These are phyloP conservation scores for Micronycteris hirsuta DNA, from an alignment of 2,113 vertebrate species.

Conservation along the genomic window DNA sequence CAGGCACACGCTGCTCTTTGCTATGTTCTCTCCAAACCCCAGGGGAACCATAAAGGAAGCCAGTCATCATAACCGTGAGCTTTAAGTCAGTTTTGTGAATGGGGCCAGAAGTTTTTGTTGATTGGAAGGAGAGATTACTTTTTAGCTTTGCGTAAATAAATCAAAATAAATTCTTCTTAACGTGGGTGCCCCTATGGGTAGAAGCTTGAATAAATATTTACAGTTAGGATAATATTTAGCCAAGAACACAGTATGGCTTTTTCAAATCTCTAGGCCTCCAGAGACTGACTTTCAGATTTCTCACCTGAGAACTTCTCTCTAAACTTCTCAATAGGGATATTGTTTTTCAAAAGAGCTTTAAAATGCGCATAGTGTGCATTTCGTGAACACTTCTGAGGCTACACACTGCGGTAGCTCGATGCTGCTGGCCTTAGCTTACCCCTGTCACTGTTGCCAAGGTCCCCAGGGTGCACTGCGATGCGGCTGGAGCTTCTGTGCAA, in stretches of 20 bases:
- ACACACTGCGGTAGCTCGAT: background rate
- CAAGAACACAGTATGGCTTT: background rate
- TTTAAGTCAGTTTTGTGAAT: conserved; percentile 53
- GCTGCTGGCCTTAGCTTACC: background rate
- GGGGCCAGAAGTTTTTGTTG: conserved; percentile 43
- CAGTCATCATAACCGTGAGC: background rate
- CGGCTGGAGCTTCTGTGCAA: background rate
- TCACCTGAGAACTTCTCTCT: conserved; percentile 25
- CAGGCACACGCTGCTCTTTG: background rate
- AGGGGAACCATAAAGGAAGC: conserved; percentile 48
- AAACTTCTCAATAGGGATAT: background rate
- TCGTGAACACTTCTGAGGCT: background rate
- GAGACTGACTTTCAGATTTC: background rate
- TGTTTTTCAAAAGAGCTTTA: background rate
- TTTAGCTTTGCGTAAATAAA: conserved; percentile 59
- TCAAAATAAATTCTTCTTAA: conserved; percentile 55
- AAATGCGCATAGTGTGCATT: background rate
- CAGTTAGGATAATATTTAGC: background rate
- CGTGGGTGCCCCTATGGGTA: background rate
- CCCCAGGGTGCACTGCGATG: background rate
- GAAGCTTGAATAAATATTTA: conserved; percentile 33
- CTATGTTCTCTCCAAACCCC: background rate
- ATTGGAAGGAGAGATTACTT: conserved; percentile 57
- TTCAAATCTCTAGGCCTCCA: background rate
- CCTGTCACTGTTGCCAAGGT: background rate